Base-by-base conservation (phyloP, 1,140 invertebrate species). In the Brachionus sp. region DNA sequence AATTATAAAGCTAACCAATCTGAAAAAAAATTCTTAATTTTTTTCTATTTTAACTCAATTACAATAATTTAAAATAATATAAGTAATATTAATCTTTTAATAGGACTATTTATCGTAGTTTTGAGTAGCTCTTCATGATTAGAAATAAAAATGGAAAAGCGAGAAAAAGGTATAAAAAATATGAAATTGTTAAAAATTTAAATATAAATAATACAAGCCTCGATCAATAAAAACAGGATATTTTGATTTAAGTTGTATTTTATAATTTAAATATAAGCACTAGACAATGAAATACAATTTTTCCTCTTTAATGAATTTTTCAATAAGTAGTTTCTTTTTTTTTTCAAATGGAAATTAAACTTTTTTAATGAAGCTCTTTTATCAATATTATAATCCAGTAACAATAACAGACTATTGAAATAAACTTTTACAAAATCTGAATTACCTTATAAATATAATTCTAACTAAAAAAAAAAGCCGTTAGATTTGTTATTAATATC, bases 151-250 rank as follows among this genome's bases (percentile, higher is more conserved):
- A 70, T 39, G n/a, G 37, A 37, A 66, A n/a, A 7, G 33, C 25
- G 7, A 66, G 29, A 29, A 33, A 66, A 33, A 23, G 35, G n/a
- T 37, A 70, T 5, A 5, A n/a, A 70, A 70, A 5, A 70, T 23
- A 70, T 25, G 12, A 70, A 37, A 12, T 70, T 39, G n/a, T 70
- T 16, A 7, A 16, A 37, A 70, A 70, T 70, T 70, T 39, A 39
- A 37, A 70, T 37, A 70, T 70, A 10, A 70, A 70, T 39, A 70
- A 42, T 39, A 39, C 35, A 70, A 66, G 35, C 33, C 3, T 42
- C n/a, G 37, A 70, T 70, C 66, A 70, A 70, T 70, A 70, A 70
- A 70, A 70, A 70, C 66, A 70, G 66, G 66, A 70, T 70, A 70
- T 44, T 70, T 70, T 70, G 37, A 19, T 37, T 70, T 70, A 37